phyloP scores from a whole-genome alignment of 2,797 vertebrate genomes.

The Ctenosaura bakeri region DNA sequence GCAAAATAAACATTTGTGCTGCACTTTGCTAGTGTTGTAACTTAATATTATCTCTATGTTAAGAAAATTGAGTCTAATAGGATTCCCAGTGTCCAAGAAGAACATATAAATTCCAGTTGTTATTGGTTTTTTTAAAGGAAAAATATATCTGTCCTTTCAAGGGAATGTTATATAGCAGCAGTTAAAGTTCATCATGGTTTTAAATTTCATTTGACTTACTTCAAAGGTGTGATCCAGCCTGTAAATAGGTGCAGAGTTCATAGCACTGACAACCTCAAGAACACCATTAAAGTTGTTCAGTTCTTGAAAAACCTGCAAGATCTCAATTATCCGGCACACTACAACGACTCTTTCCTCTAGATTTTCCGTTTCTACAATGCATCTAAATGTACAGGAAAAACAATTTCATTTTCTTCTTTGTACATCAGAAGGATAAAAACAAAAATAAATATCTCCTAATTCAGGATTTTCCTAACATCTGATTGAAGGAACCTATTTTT shows the following conservation, averaged over 20 bases:
- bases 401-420: constrained; percentile 33
- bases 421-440: background rate
- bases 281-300: constrained; percentile 98
- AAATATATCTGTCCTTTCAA: background rate
- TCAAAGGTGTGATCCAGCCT: constrained; percentile 97
- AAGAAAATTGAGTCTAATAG: background rate
- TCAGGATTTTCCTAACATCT: background rate
- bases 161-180: background rate
- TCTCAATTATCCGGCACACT: constrained; percentile 94
- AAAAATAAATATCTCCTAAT: background rate
- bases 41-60: background rate
- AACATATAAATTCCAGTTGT: background rate
- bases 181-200: constrained; percentile 12
- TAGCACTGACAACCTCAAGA: constrained; percentile 96
- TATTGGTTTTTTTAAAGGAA: background rate
- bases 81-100: background rate
- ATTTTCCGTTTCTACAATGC: constrained; percentile 96
- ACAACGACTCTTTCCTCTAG: constrained; percentile 93
- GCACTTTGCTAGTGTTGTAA: background rate
- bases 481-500: background rate
- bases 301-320: constrained; percentile 98
- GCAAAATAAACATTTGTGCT: background rate
- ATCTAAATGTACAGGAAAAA: constrained; percentile 81
- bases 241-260: constrained; percentile 98
- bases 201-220: constrained; percentile 78